These are phyloP conservation scores for Oryzias sinensis DNA, from an alignment of 2,797 vertebrate species.

Conservation along the genomic window DNA sequence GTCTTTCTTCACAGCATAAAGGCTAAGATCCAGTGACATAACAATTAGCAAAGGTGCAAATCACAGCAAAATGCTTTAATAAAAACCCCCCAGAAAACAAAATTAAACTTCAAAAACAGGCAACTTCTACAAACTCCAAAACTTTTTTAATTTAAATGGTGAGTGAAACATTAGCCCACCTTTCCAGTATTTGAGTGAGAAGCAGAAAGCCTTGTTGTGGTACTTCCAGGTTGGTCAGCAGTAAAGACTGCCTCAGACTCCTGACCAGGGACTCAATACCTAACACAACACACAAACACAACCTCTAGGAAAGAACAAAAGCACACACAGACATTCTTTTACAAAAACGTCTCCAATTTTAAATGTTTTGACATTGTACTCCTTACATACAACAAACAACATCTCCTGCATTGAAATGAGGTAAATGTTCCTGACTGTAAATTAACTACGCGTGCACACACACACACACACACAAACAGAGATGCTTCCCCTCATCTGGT, in stretches of 20 bases:
- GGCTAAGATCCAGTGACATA: neutral
- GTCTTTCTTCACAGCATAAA: neutral
- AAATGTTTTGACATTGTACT: slow-evolving; percentile 10
- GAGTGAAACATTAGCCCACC: slow-evolving; percentile 70
- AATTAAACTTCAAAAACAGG: neutral
- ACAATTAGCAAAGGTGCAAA: neutral
- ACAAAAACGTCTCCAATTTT: neutral
- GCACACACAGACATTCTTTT: neutral
- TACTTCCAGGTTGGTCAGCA: slow-evolving; percentile 82
- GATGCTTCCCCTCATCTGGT: neutral
- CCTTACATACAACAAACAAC: slow-evolving; percentile 1
- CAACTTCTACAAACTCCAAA: no score
- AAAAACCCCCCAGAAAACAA: neutral
- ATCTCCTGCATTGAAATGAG: slow-evolving; percentile 11
- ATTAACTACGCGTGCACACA: no score
- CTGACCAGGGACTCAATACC: slow-evolving; percentile 91
- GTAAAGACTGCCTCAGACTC: slow-evolving; percentile 83
- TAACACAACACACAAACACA: slow-evolving; percentile 54
- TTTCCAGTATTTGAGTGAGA: slow-evolving; percentile 86
- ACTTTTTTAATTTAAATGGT: neutral
- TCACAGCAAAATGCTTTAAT: neutral
- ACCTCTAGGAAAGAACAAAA: slow-evolving; percentile 22
- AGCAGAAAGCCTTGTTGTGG: slow-evolving; percentile 89
- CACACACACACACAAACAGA: slow-evolving; percentile 2
- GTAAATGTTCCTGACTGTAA: slow-evolving; percentile 21